Conservation (phyloP, 2,888 invertebrate species). For the Ceraclea dissimilis region DNA sequence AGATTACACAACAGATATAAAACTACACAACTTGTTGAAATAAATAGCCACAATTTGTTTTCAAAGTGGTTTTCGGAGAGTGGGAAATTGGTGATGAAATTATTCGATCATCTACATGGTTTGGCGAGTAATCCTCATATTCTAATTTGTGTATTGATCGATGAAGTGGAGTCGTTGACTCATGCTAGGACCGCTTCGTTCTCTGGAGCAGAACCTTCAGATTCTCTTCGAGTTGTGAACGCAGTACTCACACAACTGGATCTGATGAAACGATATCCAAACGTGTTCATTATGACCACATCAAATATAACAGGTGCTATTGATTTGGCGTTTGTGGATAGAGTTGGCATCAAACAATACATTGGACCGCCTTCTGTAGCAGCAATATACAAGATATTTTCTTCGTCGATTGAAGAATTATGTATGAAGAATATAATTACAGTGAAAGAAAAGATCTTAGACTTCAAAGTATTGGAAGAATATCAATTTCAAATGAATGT, state of each 20-base stretch:
- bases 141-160: slow-evolving; percentile 85
- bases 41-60: slow-evolving; percentile 95
- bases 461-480: slow-evolving; percentile 35
- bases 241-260: slow-evolving; percentile 93
- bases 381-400: slow-evolving; percentile 79
- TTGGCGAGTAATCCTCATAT: slow-evolving; percentile 67
- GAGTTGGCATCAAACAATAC: slow-evolving; percentile 88
- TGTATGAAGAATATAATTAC: slow-evolving; percentile 54
- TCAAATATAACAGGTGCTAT: slow-evolving; percentile 92
- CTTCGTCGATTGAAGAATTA: slow-evolving; percentile 75
- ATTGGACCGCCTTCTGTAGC: slow-evolving; percentile 73
- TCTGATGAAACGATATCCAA: slow-evolving; percentile 75
- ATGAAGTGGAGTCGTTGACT: slow-evolving; percentile 94
- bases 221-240: slow-evolving; percentile 94
- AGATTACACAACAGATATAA: slow-evolving; percentile 58
- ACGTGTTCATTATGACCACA: slow-evolving; percentile 89
- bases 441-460: slow-evolving; percentile 35
- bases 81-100: slow-evolving; percentile 89
- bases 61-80: slow-evolving; percentile 99
- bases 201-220: slow-evolving; percentile 82
- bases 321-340: slow-evolving; percentile 91
- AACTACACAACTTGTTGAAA: slow-evolving; percentile 77
- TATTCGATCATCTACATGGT: slow-evolving; percentile 82
- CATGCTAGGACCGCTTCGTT: slow-evolving; percentile 70
- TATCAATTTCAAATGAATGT: slow-evolving; percentile 32